Conservation (phyloP, 1,140 invertebrate genomes). For the Drosophila nebulosa region DNA sequence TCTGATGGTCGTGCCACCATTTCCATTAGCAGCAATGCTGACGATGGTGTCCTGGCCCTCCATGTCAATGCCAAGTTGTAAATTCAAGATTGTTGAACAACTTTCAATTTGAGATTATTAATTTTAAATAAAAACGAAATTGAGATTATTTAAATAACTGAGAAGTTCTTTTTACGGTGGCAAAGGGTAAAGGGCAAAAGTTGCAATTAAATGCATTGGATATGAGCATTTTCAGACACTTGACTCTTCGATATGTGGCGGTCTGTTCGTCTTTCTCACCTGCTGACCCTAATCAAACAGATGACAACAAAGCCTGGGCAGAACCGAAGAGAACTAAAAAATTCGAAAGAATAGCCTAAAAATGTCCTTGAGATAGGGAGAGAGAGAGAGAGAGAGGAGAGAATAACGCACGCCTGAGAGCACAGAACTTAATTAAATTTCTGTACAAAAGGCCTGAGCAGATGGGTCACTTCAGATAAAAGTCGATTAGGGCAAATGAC, state of each 20-base stretch:
- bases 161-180: not conserved
- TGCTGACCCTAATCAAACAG: not conserved
- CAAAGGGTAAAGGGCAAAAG: not conserved
- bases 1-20: constrained; percentile 85
- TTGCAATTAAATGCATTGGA: not conserved
- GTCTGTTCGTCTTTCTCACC: not conserved
- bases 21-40: constrained; percentile 81
- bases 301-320: not conserved
- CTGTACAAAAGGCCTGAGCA: not conserved
- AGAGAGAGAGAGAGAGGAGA: not conserved
- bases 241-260: not conserved
- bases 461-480: constrained; percentile 21
- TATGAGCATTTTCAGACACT: not conserved
- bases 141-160: constrained; percentile 23
- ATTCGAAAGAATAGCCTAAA: not conserved
- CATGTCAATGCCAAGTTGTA: constrained; percentile 83
- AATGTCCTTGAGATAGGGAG: not conserved
- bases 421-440: constrained; percentile 20
- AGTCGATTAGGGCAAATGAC: constrained; percentile 1
- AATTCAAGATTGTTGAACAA: not conserved
- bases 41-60: constrained; percentile 90
- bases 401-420: not conserved
- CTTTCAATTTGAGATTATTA: constrained; percentile 19
- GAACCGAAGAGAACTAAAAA: not conserved
- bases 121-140: constrained; percentile 9